phyloP scores from a whole-genome alignment of 2,888 invertebrate species.

The Morpho deidamia region DNA sequence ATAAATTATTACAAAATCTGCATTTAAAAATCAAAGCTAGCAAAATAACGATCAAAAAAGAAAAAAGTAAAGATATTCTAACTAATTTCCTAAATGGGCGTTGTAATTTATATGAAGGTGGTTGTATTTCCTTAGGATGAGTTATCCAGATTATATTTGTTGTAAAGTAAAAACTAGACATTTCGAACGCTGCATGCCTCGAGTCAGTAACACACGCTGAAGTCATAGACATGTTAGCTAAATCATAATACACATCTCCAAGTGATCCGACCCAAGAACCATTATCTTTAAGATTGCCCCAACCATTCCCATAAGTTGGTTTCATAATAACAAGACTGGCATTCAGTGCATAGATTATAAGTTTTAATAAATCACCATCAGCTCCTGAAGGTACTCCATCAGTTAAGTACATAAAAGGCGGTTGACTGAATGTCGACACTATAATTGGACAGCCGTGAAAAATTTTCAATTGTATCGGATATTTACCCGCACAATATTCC shows the following conservation, averaged over 20 bases:
- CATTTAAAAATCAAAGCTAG: slow-evolving; percentile 38
- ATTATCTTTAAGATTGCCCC: slow-evolving; percentile 40
- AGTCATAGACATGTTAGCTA: slow-evolving; percentile 62
- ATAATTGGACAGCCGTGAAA: slow-evolving; percentile 46
- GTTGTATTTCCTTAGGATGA: slow-evolving; percentile 40
- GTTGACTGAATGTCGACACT: slow-evolving; percentile 52
- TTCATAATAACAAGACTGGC: slow-evolving; percentile 45
- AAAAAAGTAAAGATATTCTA: slow-evolving; percentile 38
- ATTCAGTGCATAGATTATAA: slow-evolving; percentile 47
- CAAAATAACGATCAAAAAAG: slow-evolving; percentile 41
- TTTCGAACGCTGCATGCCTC: slow-evolving; percentile 47
- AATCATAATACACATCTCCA: slow-evolving; percentile 47
- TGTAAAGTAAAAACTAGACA: slow-evolving; percentile 43
- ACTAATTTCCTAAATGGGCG: slow-evolving; percentile 43
- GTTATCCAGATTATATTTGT: slow-evolving; percentile 49
- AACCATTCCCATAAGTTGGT: slow-evolving; percentile 27
- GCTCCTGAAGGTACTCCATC: slow-evolving; percentile 43
- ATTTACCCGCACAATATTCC: slow-evolving; percentile 32
- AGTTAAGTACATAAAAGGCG: slow-evolving; percentile 48
- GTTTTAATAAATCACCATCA: slow-evolving; percentile 50
- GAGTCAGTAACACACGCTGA: slow-evolving; percentile 48
- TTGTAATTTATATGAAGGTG: slow-evolving; percentile 50
- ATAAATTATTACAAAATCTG: slow-evolving; percentile 29
- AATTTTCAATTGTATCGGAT: slow-evolving; percentile 45
- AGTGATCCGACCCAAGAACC: slow-evolving; percentile 61